These are phyloP conservation scores for Eremophila alpestris DNA, from an alignment of 2,797 vertebrate species.

Conservation along the genomic window DNA sequence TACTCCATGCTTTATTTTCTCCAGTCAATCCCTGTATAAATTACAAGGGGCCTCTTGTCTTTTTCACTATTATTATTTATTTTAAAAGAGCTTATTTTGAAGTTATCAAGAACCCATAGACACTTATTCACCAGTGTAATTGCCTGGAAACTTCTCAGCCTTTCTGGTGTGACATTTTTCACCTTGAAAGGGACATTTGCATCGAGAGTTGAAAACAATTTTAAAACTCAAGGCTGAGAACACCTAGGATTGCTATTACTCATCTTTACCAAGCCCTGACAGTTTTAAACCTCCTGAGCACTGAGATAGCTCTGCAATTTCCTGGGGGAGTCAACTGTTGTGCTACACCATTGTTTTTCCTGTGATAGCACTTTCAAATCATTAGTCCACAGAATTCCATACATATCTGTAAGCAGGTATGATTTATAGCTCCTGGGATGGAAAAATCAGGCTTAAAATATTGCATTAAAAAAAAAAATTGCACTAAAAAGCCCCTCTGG, in stretches of 20 bases:
- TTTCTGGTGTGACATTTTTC: conserved; percentile 64
- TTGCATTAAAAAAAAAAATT: neutral
- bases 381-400: conserved; percentile 19
- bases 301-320: conserved; percentile 68
- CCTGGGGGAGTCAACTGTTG: conserved; percentile 52
- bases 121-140: conserved; percentile 63
- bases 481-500: neutral
- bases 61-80: conserved; percentile 35
- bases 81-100: conserved; percentile 53
- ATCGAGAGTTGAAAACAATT: conserved; percentile 71
- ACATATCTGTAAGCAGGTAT: conserved; percentile 42
- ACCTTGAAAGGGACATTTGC: conserved; percentile 73
- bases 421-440: conserved; percentile 46
- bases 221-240: conserved; percentile 69
- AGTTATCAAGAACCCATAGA: conserved; percentile 47
- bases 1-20: neutral
- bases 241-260: conserved; percentile 68
- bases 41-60: neutral
- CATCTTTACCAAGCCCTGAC: conserved; percentile 62
- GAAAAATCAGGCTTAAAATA: conserved; percentile 27
- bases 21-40: conserved; percentile 5
- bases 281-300: conserved; percentile 61
- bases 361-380: conserved; percentile 47
- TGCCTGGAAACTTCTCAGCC: conserved; percentile 63
- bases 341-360: conserved; percentile 50